Evolutionary conservation across 2,113 vertebrate species (phyloP), one percentile per base, ranked within the genome.

Genomic region (Tricholaema leucomelas): DNA sequence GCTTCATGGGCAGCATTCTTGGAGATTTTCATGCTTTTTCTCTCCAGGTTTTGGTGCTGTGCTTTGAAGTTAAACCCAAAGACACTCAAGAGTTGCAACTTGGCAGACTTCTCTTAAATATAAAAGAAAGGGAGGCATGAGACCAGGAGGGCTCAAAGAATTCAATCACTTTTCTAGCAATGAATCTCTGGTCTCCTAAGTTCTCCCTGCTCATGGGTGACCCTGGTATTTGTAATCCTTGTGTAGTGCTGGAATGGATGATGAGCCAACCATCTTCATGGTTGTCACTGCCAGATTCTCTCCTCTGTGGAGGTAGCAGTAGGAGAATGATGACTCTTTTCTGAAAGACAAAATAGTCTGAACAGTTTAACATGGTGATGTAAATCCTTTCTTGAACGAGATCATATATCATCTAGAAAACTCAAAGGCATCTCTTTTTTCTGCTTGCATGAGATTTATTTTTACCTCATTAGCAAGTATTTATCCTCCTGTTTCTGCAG

Each of bases 271-370:
- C 7, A 5, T 33, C 16, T 16, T 55, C 17, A 6, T 44, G 30
- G 16, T 44, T 86, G 7, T 4, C 25, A 54, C n/a, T 64, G 21
- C 28, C 25, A 36, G 25, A 78, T 86, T 80, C 30, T 90, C 12
- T 70, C 31, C 2, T 4, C 59, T n/a, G n/a, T 66, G 5, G 65
- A 76, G 23, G 6, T 28, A 23, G 11, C 1, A 0, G 18, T 55
- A 30, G 19, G 65, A 66, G 25, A 64, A 36, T 24, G 19, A 65
- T 69, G 25, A 19, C 14, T 48, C 6, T 36, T 83, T 36, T 83
- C 36, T 74, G 54, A 67, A 27, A 50, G 28, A n/a, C 21, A 50
- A 42, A 83, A 36, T 71, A 7, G 30, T 83, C 40, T 54, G 42
- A 75, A 42, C 7, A 58, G 2, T 1, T 60, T 36, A 67, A 46